Evolutionary conservation across 2,888 invertebrate genomes (phyloP), one percentile per base, ranked within the genome.

Genomic region (Fragum whitleyi): DNA sequence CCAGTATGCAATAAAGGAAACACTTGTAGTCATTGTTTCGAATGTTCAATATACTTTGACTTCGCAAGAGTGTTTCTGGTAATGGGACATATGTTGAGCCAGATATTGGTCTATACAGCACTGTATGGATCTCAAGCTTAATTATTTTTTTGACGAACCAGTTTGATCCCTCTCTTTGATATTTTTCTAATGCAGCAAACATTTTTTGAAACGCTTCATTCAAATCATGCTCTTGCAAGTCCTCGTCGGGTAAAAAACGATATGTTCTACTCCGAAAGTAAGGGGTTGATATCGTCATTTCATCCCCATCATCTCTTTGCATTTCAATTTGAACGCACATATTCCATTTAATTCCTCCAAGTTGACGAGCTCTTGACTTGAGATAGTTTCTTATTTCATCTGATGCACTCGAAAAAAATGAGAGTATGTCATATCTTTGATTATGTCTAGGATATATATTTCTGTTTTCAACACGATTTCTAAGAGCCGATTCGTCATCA

Each of bases 261-360:
- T 74, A 79, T 16, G 74, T 74, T 1, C n/a, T 28, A 67, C 74
- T 79, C 55, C 79, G 23, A 57, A 74, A 79, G 65, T 65, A 74
- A 21, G 74, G 79, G 1, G 39, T 42, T 42, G 79, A 14, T 2
- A 65, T 47, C 16, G 23, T 57, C 21, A 23, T 55, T 29, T 76
- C 85, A 61, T 71, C 26, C 11, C 69, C 68, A 23, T 73, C 69
- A 57, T 85, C 76, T 59, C 80, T 26, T n/a, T 70, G 65, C 77
- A 85, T 74, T 67, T 82, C 77, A 57, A 85, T 69, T 67, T 81
- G 79, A 19, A 74, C 74, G 36, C 71, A 74, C 59, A 83, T 14
- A 62, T 83, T 75, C 79, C 77, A 83, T 62, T 79, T 83, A 39
- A 85, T 80, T 9, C 76, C 74, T 19, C 69, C 57, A 36, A 61